Conservation (phyloP, 2,888 invertebrate species). For the Acronicta aceris region DNA sequence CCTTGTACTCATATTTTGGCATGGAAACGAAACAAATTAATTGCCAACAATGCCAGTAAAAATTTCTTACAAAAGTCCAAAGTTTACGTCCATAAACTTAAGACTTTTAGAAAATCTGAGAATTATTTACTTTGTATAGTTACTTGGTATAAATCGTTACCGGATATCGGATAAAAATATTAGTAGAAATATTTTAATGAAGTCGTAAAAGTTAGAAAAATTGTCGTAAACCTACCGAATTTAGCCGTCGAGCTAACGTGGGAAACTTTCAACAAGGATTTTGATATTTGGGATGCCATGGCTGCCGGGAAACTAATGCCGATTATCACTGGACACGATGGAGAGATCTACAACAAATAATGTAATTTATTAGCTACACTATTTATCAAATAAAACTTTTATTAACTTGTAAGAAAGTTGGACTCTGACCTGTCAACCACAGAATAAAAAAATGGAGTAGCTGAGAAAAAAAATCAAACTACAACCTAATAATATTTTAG, state of each 20-base stretch:
- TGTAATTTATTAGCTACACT: conserved; percentile 52
- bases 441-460: conserved; percentile 45
- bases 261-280: conserved; percentile 79
- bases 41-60: conserved; percentile 70
- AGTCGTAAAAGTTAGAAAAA: conserved; percentile 4
- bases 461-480: conserved; percentile 4
- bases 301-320: conserved; percentile 56
- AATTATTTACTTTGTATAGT: neutral
- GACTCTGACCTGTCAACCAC: conserved; percentile 81
- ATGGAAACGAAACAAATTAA: conserved; percentile 56
- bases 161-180: neutral
- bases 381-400: conserved; percentile 65
- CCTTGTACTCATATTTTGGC: conserved; percentile 61
- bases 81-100: conserved; percentile 69
- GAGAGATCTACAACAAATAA: conserved; percentile 63
- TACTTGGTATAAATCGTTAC: neutral
- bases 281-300: conserved; percentile 85
- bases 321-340: conserved; percentile 54
- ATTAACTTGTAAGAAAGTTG: conserved; percentile 76
- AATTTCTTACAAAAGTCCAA: conserved; percentile 68
- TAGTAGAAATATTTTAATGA: neutral
- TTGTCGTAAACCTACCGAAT: conserved; percentile 74
- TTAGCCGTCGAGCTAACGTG: conserved; percentile 78
- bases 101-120: conserved; percentile 18
- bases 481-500: neutral